These are phyloP conservation scores for Scrobipalpa atriplicella DNA, from an alignment of 2,888 invertebrate genomes.

Conservation along the genomic window DNA sequence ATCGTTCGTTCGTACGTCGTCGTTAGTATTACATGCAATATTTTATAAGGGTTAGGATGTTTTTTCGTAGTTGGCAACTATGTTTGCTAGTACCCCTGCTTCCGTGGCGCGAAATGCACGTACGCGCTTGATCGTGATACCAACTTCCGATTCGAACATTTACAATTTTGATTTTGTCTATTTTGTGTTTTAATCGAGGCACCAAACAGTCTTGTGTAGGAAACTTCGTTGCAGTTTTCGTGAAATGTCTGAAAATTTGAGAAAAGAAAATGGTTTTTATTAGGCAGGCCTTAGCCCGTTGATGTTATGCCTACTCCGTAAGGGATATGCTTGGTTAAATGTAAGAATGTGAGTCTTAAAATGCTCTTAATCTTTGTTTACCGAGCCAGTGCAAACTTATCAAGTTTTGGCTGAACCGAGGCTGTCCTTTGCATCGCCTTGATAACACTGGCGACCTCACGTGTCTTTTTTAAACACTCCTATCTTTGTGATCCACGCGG, in stretches of 20 bases:
- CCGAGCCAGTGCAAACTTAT: background rate
- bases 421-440: background rate
- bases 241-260: too few species aligned
- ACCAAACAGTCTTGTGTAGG: too few species aligned
- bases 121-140: background rate
- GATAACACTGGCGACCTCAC: slow-evolving; percentile 3
- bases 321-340: too few species aligned
- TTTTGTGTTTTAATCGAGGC: background rate
- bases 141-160: background rate
- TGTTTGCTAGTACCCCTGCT: background rate
- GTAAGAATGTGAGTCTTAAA: too few species aligned
- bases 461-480: background rate
- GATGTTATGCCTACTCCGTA: too few species aligned
- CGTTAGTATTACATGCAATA: too few species aligned
- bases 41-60: background rate
- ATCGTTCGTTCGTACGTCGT: too few species aligned
- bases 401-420: background rate
- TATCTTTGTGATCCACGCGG: background rate
- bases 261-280: too few species aligned
- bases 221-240: too few species aligned
- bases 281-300: too few species aligned
- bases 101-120: slow-evolving; percentile 5
- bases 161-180: too few species aligned
- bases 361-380: background rate
- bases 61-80: background rate